phyloP scores from a whole-genome alignment of 2,113 vertebrate genomes.

The Camelus dromedarius region DNA sequence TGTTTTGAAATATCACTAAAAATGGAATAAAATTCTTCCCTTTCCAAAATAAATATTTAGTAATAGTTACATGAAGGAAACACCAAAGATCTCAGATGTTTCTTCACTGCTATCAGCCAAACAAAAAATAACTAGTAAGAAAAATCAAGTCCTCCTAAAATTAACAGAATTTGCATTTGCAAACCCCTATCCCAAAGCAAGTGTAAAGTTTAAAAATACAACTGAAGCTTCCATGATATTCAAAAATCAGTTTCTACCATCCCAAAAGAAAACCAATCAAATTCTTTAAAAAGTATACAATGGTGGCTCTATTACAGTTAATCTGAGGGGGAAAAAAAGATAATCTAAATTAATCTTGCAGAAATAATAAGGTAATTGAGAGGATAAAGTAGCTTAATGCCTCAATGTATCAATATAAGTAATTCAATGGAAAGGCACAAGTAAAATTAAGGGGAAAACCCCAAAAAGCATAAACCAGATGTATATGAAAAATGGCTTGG shows the following conservation, averaged over 20 bases:
- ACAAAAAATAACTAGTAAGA: constrained; percentile 42
- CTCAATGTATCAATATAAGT: constrained; percentile 30
- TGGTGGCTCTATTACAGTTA: not conserved
- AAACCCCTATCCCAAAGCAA: constrained; percentile 34
- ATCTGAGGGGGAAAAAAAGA: constrained; percentile 11
- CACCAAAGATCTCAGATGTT: constrained; percentile 21
- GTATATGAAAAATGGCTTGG: not conserved
- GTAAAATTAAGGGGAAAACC: not conserved
- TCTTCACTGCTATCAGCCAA: constrained; percentile 19
- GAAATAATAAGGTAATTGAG: constrained; percentile 29
- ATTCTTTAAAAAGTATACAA: constrained; percentile 14
- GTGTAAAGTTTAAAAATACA: not conserved
- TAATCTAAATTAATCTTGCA: constrained; percentile 4
- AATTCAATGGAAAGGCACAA: constrained; percentile 32
- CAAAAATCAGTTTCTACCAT: constrained; percentile 12
- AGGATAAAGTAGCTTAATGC: not conserved
- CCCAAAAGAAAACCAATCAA: constrained; percentile 40
- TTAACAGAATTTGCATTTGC: constrained; percentile 50
- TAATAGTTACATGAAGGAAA: not conserved
- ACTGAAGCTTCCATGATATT: not conserved
- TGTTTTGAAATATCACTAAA: constrained; percentile 36
- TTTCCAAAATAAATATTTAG: constrained; percentile 63
- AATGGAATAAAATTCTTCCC: constrained; percentile 41
- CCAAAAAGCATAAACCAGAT: constrained; percentile 15
- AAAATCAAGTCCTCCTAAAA: constrained; percentile 38